phyloP scores from a whole-genome alignment of 1,140 invertebrate genomes.

The Asobara japonica region DNA sequence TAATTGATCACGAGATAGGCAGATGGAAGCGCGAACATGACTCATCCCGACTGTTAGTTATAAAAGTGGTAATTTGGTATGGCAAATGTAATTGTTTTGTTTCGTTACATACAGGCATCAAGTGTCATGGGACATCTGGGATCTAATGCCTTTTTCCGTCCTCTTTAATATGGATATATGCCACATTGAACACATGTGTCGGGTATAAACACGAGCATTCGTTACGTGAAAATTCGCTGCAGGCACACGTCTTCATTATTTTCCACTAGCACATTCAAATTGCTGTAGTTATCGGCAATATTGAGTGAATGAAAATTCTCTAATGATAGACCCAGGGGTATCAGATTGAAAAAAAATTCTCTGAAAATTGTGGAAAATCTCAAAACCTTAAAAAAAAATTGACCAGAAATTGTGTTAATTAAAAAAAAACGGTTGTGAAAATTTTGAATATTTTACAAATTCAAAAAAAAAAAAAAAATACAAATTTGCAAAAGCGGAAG shows the following conservation, averaged over 20 bases:
- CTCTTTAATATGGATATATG: neutral
- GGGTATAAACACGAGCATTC: neutral
- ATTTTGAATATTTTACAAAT: too few relatives aligned
- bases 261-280: neutral
- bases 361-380: too few relatives aligned
- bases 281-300: too few relatives aligned
- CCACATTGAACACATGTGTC: neutral
- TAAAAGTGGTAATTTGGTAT: neutral
- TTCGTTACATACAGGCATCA: neutral
- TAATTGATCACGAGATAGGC: too few relatives aligned
- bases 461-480: too few relatives aligned
- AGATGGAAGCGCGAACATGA: neutral
- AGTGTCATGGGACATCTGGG: slow-evolving; percentile 11
- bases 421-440: too few relatives aligned
- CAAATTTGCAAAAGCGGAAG: too few relatives aligned
- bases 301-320: neutral
- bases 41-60: neutral
- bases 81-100: neutral
- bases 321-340: too few relatives aligned
- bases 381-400: too few relatives aligned
- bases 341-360: too few relatives aligned
- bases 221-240: neutral
- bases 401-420: too few relatives aligned
- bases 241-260: neutral
- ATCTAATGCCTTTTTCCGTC: neutral